phyloP scores from a whole-genome alignment of 2,797 vertebrate genomes.

The Notamacropus eugenii region DNA sequence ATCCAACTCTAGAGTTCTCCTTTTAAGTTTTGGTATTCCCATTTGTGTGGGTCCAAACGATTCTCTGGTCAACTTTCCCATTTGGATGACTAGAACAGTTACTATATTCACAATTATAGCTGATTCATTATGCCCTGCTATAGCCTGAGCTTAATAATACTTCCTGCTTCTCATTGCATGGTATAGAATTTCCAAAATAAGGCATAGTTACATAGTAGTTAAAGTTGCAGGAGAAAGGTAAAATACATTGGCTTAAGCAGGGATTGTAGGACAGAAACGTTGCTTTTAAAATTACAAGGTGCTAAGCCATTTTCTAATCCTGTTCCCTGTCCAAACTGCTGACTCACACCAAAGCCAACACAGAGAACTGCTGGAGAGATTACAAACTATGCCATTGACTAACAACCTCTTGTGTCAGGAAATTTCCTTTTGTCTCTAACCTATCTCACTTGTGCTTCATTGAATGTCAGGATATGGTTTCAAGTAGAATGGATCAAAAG shows the following conservation, averaged over 20 bases:
- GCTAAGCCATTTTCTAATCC: background rate
- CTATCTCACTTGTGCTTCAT: background rate
- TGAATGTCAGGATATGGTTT: background rate
- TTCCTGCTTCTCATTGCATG: background rate
- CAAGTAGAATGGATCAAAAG: background rate
- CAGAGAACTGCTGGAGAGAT: constrained; percentile 3
- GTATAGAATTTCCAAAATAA: background rate
- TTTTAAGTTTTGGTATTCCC: background rate
- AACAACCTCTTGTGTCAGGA: background rate
- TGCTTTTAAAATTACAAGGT: background rate
- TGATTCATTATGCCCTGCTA: background rate
- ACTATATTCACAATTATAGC: background rate
- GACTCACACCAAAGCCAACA: constrained; percentile 17
- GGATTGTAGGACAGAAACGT: background rate
- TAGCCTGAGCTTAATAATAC: background rate
- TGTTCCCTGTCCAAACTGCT: background rate
- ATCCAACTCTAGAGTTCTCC: background rate
- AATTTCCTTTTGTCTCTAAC: background rate
- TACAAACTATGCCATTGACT: background rate
- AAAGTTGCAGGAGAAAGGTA: background rate
- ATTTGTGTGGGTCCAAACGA: background rate
- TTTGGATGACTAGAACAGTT: background rate
- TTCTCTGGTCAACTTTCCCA: background rate
- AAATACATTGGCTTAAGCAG: background rate
- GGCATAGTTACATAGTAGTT: background rate